Evolutionary conservation across 2,888 invertebrate genomes (phyloP).

Genomic region (Onthophagus sagittarius): DNA sequence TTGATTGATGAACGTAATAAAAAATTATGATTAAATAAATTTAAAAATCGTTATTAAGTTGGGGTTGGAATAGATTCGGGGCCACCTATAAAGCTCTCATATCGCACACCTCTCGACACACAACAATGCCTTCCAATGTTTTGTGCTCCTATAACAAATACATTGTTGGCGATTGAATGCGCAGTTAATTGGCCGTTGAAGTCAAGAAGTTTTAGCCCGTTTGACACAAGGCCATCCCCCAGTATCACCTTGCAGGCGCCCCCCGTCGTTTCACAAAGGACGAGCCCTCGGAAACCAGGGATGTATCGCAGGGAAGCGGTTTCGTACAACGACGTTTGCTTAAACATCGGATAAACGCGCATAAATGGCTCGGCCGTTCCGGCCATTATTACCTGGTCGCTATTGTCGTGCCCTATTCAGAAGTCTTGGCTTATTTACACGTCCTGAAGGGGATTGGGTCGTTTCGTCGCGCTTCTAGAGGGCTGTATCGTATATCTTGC

Average conservation of each 20-base stretch:
- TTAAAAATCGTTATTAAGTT: neutral
- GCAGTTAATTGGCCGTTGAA: constrained; percentile 37
- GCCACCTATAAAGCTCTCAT: constrained; percentile 19
- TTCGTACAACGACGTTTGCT: neutral
- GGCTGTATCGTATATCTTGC: neutral
- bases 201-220: neutral
- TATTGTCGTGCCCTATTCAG: neutral
- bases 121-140: constrained; percentile 19
- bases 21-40: neutral
- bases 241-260: neutral
- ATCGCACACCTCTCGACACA: constrained; percentile 26
- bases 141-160: constrained; percentile 30
- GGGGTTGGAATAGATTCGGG: neutral
- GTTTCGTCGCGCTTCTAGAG: neutral
- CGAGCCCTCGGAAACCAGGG: neutral
- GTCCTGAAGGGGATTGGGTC: neutral
- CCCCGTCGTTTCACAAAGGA: neutral
- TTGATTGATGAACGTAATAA: no score
- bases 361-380: neutral
- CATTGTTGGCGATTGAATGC: constrained; percentile 34
- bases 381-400: neutral
- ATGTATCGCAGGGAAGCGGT: neutral
- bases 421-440: neutral
- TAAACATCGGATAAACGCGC: neutral
- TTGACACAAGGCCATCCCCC: neutral